Conservation (phyloP, 2,113 vertebrate species). For the Atractosteus spatula region DNA sequence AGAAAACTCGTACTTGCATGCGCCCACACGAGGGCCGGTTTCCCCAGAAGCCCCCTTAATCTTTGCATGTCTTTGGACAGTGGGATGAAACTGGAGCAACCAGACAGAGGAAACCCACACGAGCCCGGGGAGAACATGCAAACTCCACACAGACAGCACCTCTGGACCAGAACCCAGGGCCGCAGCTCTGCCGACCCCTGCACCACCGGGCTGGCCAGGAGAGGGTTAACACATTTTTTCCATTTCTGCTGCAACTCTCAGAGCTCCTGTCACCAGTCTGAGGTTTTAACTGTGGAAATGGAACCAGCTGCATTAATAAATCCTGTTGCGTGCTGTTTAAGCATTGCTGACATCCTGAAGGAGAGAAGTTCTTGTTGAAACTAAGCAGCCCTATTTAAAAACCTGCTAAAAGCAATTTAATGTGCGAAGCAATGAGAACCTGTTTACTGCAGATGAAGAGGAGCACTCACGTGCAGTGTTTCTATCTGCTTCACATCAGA, state of each 20-base stretch:
- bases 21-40: too few species aligned
- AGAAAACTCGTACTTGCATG: too few species aligned
- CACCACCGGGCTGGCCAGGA: background rate
- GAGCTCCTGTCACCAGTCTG: background rate
- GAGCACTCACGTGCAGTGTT: background rate
- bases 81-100: too few species aligned
- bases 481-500: constrained; percentile 11
- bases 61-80: too few species aligned
- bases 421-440: background rate
- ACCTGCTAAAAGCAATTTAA: constrained; percentile 17
- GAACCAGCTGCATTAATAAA: constrained; percentile 16
- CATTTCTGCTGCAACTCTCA: background rate
- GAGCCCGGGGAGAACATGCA: too few species aligned
- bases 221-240: background rate
- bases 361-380: constrained; percentile 5
- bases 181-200: too few species aligned
- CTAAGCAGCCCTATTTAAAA: constrained; percentile 6
- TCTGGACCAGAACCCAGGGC: too few species aligned
- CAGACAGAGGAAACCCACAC: too few species aligned
- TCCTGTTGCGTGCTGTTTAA: constrained; percentile 1
- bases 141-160: too few species aligned
- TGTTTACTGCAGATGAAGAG: constrained; percentile 11
- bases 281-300: constrained; percentile 4
- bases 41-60: too few species aligned
- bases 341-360: constrained; percentile 4